Conservation (phyloP, 2,113 vertebrate species). For the Callospermophilus lateralis region DNA sequence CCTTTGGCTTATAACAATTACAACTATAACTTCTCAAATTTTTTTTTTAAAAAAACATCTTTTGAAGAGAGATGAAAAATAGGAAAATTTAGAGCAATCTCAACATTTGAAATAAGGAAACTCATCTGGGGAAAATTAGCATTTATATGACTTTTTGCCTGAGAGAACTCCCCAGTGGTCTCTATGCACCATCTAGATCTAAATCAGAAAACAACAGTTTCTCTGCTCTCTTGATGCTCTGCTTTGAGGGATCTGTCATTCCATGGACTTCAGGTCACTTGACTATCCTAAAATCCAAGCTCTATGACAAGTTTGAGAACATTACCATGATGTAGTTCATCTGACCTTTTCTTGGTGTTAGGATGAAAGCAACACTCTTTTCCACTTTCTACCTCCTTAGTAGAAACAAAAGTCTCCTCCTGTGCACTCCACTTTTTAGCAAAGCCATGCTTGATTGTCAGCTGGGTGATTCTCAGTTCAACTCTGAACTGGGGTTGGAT, state of each 20-base stretch:
- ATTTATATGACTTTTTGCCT: background rate
- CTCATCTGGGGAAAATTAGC: background rate
- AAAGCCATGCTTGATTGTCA: background rate
- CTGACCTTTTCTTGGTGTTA: background rate
- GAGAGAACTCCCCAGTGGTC: rapidly evolving
- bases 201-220: background rate
- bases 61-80: conserved; percentile 17
- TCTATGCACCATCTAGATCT: background rate
- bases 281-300: background rate
- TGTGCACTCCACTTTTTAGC: background rate
- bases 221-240: background rate
- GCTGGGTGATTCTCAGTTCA: background rate
- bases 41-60: background rate
- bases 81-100: background rate
- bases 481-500: background rate
- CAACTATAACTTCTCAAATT: background rate
- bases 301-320: background rate
- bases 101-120: background rate
- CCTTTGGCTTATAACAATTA: background rate
- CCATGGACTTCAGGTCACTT: background rate
- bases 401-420: background rate
- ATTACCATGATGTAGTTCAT: background rate
- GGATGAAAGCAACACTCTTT: background rate
- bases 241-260: background rate
- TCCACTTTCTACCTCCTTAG: background rate